phyloP scores from a whole-genome alignment of 2,888 invertebrate species.

The Portevinia maculata region DNA sequence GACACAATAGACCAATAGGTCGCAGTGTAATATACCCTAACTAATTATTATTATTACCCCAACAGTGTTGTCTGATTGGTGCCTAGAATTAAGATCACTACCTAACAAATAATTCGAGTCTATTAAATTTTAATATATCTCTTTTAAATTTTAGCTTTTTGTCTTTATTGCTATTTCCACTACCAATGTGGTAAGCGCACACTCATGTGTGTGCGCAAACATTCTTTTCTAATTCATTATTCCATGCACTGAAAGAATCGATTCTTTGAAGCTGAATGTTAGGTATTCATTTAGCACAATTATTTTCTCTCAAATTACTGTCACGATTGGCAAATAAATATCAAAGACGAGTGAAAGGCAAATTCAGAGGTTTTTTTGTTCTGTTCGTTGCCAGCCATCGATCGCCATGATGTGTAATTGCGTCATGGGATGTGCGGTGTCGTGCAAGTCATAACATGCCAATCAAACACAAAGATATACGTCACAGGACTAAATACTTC shows the following conservation, averaged over 20 bases:
- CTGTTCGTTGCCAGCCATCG: background rate
- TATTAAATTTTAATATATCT: no score
- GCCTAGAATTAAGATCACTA: no score
- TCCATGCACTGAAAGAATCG: constrained; percentile 46
- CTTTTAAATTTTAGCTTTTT: no score
- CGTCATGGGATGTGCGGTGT: constrained; percentile 17
- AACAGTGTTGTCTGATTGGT: no score
- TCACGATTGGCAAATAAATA: constrained; percentile 55
- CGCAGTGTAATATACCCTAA: no score
- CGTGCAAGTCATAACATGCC: constrained; percentile 11
- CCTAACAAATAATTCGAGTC: no score
- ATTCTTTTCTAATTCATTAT: constrained; percentile 39
- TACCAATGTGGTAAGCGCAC: constrained; percentile 32
- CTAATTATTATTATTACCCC: no score
- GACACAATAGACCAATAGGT: no score
- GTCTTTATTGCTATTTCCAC: no score
- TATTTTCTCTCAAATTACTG: constrained; percentile 56
- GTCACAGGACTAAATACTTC: background rate
- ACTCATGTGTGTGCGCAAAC: background rate
- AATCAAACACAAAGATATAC: constrained; percentile 4
- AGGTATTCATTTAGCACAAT: constrained; percentile 42
- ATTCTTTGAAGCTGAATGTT: constrained; percentile 50
- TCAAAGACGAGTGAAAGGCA: constrained; percentile 5
- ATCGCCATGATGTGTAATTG: constrained; percentile 5
- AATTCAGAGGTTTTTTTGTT: constrained; percentile 25